Conservation (phyloP, 2,888 invertebrate species). For the Deilephila elpenor region DNA sequence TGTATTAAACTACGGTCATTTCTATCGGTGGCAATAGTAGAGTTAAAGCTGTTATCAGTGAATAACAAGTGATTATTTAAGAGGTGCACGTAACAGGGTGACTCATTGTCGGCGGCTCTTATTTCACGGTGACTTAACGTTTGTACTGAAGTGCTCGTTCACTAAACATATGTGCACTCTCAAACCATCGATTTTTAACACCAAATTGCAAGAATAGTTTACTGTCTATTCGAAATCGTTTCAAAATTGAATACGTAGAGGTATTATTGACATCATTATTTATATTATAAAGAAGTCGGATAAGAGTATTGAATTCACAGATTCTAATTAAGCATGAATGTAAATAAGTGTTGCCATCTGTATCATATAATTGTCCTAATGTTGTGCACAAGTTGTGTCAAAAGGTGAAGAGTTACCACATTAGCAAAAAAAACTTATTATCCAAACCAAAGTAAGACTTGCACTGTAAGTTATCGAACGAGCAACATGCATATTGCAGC, state of each 20-base stretch:
- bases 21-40: not conserved
- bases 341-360: too few species aligned
- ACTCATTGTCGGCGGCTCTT: slow-evolving; percentile 67
- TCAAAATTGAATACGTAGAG: too few species aligned
- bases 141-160: slow-evolving; percentile 41
- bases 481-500: not conserved
- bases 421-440: too few species aligned
- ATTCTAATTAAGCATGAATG: too few species aligned
- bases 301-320: too few species aligned
- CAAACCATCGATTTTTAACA: not conserved
- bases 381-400: too few species aligned
- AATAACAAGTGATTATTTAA: slow-evolving; percentile 57
- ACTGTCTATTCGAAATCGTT: too few species aligned
- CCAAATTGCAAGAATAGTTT: too few species aligned
- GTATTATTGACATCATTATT: too few species aligned
- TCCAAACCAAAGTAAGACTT: not conserved
- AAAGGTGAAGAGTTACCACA: too few species aligned
- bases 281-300: too few species aligned
- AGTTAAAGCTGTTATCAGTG: slow-evolving; percentile 4
- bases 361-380: too few species aligned
- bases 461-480: not conserved
- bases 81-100: slow-evolving; percentile 66
- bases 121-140: slow-evolving; percentile 76
- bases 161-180: slow-evolving; percentile 18
- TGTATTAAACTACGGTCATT: not conserved